These are phyloP conservation scores for Ormyrus pomaceus DNA, from an alignment of 2,888 invertebrate genomes.

Conservation along the genomic window DNA sequence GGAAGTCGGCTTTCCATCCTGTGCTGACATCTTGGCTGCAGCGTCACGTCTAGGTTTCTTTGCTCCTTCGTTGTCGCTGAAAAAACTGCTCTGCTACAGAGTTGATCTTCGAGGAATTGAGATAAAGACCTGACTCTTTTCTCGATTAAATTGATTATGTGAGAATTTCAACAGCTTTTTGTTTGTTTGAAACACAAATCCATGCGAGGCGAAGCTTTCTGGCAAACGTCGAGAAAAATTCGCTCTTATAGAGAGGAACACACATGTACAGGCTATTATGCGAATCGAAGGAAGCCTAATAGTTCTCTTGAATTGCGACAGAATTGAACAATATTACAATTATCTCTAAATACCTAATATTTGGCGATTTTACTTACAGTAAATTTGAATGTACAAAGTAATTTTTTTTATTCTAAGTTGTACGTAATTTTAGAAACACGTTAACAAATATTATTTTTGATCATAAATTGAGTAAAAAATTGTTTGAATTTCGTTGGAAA, in stretches of 20 bases:
- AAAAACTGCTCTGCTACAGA: constrained; percentile 41
- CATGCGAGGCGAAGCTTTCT: constrained; percentile 75
- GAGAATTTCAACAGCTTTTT: constrained; percentile 17
- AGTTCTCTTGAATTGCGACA: constrained; percentile 12
- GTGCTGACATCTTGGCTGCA: not conserved
- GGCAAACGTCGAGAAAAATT: constrained; percentile 71
- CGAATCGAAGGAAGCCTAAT: constrained; percentile 28
- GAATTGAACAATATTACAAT: constrained; percentile 10
- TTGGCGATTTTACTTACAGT: too few relatives aligned
- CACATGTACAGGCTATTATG: constrained; percentile 38
- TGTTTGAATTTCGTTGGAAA: too few relatives aligned
- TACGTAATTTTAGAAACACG: too few relatives aligned
- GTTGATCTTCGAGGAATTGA: constrained; percentile 1
- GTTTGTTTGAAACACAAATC: constrained; percentile 71
- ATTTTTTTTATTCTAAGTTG: too few relatives aligned
- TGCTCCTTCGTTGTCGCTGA: too few relatives aligned
- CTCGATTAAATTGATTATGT: not conserved
- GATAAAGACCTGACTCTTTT: constrained; percentile 1
- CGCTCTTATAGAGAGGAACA: constrained; percentile 35
- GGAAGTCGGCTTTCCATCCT: not conserved
- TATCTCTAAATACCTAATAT: too few relatives aligned
- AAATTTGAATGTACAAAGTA: too few relatives aligned
- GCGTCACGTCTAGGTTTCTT: not conserved
- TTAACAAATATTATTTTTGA: too few relatives aligned
- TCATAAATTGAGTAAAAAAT: too few relatives aligned